phyloP scores from a whole-genome alignment of 92 coral and sea anemone species.

The Epizoanthus scotinus region DNA sequence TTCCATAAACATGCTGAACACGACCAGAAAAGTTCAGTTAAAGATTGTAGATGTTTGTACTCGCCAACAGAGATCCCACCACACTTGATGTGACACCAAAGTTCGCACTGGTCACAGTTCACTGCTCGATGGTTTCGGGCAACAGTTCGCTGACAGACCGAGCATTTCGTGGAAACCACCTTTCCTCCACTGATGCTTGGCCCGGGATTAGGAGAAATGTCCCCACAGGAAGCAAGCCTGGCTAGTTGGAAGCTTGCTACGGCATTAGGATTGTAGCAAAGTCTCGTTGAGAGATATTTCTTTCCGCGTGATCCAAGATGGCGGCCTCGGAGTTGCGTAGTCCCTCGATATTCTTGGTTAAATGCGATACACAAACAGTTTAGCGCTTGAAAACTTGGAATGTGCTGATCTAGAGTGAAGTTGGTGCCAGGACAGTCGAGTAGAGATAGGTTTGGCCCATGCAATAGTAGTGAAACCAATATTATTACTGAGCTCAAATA shows the following conservation, averaged over 20 bases:
- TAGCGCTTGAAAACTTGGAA: not conserved
- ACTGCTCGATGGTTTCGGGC: slow-evolving; percentile 57
- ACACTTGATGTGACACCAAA: slow-evolving; percentile 53
- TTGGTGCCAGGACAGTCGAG: not conserved
- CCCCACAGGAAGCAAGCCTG: slow-evolving; percentile 20
- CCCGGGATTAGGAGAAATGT: slow-evolving; percentile 22
- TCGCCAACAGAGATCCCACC: slow-evolving; percentile 50
- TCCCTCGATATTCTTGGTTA: not conserved
- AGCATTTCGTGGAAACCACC: slow-evolving; percentile 7
- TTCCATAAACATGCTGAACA: too few relatives aligned
- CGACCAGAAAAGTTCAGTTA: too few relatives aligned
- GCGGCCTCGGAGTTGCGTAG: not conserved
- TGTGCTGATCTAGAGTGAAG: not conserved
- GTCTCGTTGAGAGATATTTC: not conserved
- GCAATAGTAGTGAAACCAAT: not conserved
- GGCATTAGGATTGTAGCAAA: not conserved
- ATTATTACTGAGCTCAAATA: not conserved
- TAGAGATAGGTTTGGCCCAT: not conserved
- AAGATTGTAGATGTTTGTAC: slow-evolving; percentile 29
- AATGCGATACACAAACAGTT: not conserved
- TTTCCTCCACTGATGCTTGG: slow-evolving; percentile 1
- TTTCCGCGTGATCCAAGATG: slow-evolving; percentile 8
- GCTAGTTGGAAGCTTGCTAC: slow-evolving; percentile 14
- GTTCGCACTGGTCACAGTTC: slow-evolving; percentile 40
- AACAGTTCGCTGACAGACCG: slow-evolving; percentile 42